Conservation (phyloP, 1,140 invertebrate species). For the Alviniconcha marisindica region DNA sequence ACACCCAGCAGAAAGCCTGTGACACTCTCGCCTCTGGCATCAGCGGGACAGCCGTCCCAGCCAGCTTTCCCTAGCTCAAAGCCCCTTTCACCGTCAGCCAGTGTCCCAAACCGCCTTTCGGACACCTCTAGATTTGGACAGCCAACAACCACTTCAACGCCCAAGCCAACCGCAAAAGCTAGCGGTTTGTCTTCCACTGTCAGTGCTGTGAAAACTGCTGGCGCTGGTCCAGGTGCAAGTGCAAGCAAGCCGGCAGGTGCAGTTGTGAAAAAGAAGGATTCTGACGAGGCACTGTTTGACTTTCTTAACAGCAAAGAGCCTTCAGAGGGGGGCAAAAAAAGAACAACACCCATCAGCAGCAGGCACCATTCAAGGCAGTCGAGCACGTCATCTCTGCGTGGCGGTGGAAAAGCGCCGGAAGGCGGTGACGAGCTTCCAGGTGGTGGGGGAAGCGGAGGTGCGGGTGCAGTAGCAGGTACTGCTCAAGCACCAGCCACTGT, state of each 20-base stretch:
- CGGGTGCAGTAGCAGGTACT: not conserved
- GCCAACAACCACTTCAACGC: not conserved
- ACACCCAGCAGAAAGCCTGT: not conserved
- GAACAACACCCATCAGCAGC: constrained; percentile 60
- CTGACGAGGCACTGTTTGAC: constrained; percentile 77
- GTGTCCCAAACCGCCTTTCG: constrained; percentile 55
- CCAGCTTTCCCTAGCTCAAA: constrained; percentile 12
- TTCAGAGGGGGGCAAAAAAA: constrained; percentile 56
- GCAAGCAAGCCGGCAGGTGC: constrained; percentile 31
- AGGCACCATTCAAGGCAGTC: constrained; percentile 72
- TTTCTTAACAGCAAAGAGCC: constrained; percentile 76
- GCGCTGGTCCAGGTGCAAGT: not conserved
- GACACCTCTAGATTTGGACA: constrained; percentile 44
- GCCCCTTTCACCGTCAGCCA: constrained; percentile 53
- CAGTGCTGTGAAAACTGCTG: constrained; percentile 44
- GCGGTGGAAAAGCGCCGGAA: not conserved
- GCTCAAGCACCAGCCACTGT: not conserved
- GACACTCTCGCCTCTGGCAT: not conserved
- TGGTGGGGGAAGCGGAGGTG: not conserved
- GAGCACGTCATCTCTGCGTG: constrained; percentile 68
- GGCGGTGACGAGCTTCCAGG: not conserved
- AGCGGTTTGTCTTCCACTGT: constrained; percentile 37
- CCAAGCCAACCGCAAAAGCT: not conserved
- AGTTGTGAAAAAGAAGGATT: constrained; percentile 70
- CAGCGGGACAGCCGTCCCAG: not conserved